These are phyloP conservation scores for Chydorus sphaericus DNA, from an alignment of 2,888 invertebrate genomes.

Conservation along the genomic window DNA sequence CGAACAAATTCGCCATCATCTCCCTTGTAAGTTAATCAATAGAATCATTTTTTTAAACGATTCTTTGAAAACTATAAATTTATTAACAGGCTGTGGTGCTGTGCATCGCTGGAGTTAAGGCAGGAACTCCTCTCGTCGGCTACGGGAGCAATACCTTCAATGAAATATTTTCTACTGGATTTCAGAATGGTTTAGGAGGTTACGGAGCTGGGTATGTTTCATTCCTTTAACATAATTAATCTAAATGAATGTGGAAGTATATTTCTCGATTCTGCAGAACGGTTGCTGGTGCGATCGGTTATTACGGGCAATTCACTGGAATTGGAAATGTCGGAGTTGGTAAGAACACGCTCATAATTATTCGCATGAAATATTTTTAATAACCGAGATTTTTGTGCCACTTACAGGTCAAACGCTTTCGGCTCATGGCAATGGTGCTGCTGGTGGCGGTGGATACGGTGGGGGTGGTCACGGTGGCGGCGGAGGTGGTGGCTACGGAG, in stretches of 20 bases:
- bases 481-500: no score
- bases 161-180: conserved; percentile 10
- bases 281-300: conserved; percentile 8
- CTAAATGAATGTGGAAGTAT: not conserved
- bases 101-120: not conserved
- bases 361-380: not conserved
- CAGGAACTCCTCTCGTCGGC: not conserved
- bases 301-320: conserved; percentile 9
- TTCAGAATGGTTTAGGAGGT: conserved; percentile 7
- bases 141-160: conserved; percentile 10
- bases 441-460: no score
- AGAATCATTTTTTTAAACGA: not conserved
- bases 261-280: no score
- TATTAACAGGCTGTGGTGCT: not conserved
- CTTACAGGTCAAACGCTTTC: not conserved
- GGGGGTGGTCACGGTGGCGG: no score
- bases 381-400: not conserved
- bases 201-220: conserved; percentile 7
- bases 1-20: not conserved
- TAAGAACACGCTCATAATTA: not conserved
- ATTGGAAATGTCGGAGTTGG: conserved; percentile 8
- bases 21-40: not conserved
- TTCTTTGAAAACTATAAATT: not conserved
- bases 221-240: not conserved
- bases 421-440: no score